Evolutionary conservation across 2,113 vertebrate species (phyloP).

Genomic region (Myrmecobius fasciatus): DNA sequence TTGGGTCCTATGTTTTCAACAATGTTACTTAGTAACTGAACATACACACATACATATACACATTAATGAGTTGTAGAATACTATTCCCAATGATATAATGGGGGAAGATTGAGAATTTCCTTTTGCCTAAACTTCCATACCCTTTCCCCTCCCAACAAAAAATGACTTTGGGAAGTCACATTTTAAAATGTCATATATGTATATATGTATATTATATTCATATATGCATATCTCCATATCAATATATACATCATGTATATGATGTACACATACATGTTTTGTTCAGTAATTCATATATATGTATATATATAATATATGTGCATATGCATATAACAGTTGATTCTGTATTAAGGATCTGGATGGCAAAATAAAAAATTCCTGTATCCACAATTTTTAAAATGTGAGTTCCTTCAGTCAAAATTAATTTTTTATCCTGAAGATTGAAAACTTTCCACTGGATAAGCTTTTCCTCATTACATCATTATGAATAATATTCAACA

Average conservation of each 20-base stretch:
- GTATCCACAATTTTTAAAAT: not conserved
- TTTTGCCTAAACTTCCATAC: not conserved
- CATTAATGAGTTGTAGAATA: not conserved
- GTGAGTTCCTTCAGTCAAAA: not conserved
- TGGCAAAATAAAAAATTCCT: not conserved
- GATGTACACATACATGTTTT: not conserved
- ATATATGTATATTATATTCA: not conserved
- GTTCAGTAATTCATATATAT: not conserved
- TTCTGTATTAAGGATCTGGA: not conserved
- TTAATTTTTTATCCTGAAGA: constrained; percentile 12
- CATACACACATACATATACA: not conserved
- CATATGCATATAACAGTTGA: not conserved
- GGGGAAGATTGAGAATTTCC: not conserved
- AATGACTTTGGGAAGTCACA: not conserved
- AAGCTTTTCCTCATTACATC: not conserved
- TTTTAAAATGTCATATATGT: not conserved
- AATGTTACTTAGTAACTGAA: not conserved
- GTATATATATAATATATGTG: not conserved
- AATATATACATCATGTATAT: not conserved
- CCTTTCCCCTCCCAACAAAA: not conserved
- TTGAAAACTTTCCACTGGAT: not conserved
- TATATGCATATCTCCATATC: not conserved
- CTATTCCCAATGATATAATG: not conserved
- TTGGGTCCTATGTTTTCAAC: not conserved
- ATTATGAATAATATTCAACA: not conserved